A percentile compares a stretch with the other conserved stretches of the same genome.
Conservation (phyloP, 92 coral and sea anemone genomes). For the Desmophyllum pertusum region DNA sequence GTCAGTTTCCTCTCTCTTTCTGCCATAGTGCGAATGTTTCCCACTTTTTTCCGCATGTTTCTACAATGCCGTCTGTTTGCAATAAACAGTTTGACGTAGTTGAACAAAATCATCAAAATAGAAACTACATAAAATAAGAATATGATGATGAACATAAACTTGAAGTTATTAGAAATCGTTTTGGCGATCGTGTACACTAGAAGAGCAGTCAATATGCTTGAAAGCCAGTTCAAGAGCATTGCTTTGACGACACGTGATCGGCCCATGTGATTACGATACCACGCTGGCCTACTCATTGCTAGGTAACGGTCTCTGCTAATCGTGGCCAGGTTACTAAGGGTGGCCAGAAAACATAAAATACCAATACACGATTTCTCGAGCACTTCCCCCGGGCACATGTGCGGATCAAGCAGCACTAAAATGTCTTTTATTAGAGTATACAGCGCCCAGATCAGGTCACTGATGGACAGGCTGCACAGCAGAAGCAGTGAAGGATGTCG, state of each 20-base stretch:
- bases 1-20: constrained; percentile 5
- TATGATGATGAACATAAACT: background rate
- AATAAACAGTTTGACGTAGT: background rate
- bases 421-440: background rate
- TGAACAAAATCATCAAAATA: background rate
- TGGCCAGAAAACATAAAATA: background rate
- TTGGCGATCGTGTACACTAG: background rate
- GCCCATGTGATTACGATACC: constrained; percentile 13
- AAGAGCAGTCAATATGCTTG: background rate
- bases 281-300: constrained; percentile 22
- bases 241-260: constrained; percentile 4
- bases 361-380: background rate
- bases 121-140: background rate
- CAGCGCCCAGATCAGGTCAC: background rate
- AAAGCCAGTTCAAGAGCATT: background rate
- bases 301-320: constrained; percentile 35
- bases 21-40: background rate
- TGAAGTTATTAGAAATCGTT: too few species aligned
- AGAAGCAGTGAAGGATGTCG: constrained; percentile 7
- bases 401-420: background rate
- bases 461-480: background rate
- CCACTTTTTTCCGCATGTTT: background rate
- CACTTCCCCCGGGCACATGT: background rate
- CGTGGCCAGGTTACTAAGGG: constrained; percentile 5
- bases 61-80: background rate